A percentile compares a stretch with the other conserved stretches of the same genome.
phyloP scores from a whole-genome alignment of 2,113 vertebrate genomes.

The Asarcornis scutulata region DNA sequence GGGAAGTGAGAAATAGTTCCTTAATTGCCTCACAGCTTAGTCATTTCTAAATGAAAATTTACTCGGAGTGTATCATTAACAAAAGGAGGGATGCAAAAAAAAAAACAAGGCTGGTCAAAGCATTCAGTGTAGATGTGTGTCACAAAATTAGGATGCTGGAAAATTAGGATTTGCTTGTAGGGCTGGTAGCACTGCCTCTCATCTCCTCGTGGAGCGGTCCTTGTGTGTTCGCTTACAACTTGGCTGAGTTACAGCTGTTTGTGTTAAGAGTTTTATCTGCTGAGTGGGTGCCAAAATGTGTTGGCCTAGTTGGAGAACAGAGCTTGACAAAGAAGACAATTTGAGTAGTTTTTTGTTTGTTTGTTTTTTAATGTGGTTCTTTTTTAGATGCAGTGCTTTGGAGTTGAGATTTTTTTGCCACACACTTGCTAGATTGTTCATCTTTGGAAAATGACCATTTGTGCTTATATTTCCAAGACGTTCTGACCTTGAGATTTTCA shows the following conservation, averaged over 20 bases:
- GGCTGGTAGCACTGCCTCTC: neutral
- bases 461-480: neutral
- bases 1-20: slow-evolving; percentile 28
- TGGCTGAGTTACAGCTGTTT: neutral
- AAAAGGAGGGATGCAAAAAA: neutral
- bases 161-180: neutral
- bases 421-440: neutral
- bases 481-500: neutral
- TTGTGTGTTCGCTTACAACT: neutral
- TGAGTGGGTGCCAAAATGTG: neutral
- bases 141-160: neutral
- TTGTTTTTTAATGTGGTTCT: neutral
- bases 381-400: neutral
- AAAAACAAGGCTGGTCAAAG: neutral
- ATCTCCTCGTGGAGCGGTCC: neutral
- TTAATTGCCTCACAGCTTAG: slow-evolving; percentile 20
- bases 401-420: neutral
- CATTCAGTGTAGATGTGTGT: fast-evolving
- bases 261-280: neutral
- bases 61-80: slow-evolving; percentile 15
- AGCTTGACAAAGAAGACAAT: neutral
- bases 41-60: slow-evolving; percentile 24
- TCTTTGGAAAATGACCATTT: neutral
- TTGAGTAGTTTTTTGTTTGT: fast-evolving
- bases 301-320: neutral